These are phyloP conservation scores for Mustelus asterias DNA, from an alignment of 2,113 vertebrate species.

Conservation along the genomic window DNA sequence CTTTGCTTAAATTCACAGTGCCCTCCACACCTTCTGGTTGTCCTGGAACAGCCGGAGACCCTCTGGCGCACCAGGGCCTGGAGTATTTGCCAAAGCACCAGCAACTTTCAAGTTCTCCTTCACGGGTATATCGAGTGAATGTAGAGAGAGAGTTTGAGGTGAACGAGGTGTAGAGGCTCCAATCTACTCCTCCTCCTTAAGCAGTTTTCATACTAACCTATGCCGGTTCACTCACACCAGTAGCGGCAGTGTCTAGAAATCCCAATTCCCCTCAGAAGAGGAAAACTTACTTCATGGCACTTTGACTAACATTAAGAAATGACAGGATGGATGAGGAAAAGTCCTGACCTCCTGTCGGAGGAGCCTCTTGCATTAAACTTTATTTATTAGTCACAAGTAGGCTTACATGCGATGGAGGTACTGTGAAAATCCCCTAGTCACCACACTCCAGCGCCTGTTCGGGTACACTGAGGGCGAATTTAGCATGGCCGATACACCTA, in stretches of 20 bases:
- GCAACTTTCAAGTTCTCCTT: neutral
- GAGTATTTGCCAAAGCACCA: neutral
- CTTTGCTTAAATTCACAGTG: neutral
- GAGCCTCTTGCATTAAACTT: too few species aligned
- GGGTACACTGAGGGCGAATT: too few species aligned
- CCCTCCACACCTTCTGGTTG: neutral
- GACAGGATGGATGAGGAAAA: neutral
- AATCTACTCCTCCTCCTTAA: neutral
- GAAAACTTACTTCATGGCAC: neutral
- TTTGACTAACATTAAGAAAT: neutral
- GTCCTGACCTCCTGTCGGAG: neutral
- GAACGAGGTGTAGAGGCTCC: neutral
- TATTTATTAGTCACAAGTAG: too few species aligned
- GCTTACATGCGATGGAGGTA: too few species aligned
- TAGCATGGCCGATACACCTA: too few species aligned
- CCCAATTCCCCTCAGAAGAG: neutral
- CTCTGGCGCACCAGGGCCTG: neutral
- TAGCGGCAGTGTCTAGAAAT: neutral
- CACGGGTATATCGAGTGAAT: neutral
- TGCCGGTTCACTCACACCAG: neutral
- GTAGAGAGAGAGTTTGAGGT: neutral
- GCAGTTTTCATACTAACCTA: neutral
- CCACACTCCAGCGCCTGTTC: too few species aligned
- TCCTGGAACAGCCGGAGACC: neutral
- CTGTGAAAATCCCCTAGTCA: too few species aligned